Base-by-base conservation (phyloP, 2,113 vertebrate genomes). In the Xyrauchen texanus region DNA sequence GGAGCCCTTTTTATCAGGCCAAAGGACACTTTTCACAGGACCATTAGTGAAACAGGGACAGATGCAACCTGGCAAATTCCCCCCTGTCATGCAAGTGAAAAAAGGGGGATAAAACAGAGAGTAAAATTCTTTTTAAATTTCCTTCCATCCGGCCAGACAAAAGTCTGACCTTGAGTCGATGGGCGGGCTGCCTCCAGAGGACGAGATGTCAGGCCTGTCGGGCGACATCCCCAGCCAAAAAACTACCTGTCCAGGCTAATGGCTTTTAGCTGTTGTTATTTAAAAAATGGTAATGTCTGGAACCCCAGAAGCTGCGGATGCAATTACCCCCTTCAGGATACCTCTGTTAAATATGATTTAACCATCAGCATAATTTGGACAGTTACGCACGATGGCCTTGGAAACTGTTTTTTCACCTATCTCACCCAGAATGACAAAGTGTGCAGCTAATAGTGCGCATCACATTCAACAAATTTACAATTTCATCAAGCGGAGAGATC, bases 311-410 rank as follows among this genome's bases (percentile, higher is more conserved):
- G 71, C 85, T 79, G 76, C 88, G 85, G 88, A 91, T 86, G 87
- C 86, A 91, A 90, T 88, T 87, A 87, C 86, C 81, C 86, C 91
- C 91, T 88, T 92, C 91, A 91, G 81, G 80, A 80, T 88, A 61
- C 78, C 89, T 88, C 12, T 13, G 87, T 91, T 91, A 91, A 93
- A 93, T 88, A 91, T 81, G 84, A 89, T 76, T 89, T 90, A 88
- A 81, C 91, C 90, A 88, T 90, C 88, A 92, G 89, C 85, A 84
- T 92, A 91, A 92, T 92, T 92, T 88, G 88, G 88, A 86, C 87
- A 86, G 90, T 91, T 93, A 88, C 87, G 86, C 91, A 89, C 91
- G 91, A 91, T 69, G 77, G 81, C 89, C 87, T 89, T 88, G 81
- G 88, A 91, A 93, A 93, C 91, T 85, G 90, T 85, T 87, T 92